A percentile compares a stretch with the other conserved stretches of the same genome.
Evolutionary conservation across 2,888 invertebrate species (phyloP).

Genomic region (Ormyrus labotus): DNA sequence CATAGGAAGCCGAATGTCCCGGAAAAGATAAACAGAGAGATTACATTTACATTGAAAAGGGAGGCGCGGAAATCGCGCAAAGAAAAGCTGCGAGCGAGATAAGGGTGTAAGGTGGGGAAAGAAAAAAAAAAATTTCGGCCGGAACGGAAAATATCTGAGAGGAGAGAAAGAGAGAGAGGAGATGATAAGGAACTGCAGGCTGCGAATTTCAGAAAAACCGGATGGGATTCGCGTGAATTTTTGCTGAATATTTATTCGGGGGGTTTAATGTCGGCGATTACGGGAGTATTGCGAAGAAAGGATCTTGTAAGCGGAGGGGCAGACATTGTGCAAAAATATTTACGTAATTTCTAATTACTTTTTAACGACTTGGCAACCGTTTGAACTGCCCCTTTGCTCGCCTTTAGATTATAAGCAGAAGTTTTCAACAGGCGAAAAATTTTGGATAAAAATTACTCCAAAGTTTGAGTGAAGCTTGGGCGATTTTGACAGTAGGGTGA

Average conservation of each 20-base stretch:
- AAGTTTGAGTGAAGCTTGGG: too few species aligned
- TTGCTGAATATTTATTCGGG: background rate
- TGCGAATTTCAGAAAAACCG: background rate
- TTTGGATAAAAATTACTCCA: too few species aligned
- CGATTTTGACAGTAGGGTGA: too few species aligned
- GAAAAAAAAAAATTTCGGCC: constrained; percentile 22
- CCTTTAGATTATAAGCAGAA: too few species aligned
- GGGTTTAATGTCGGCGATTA: too few species aligned
- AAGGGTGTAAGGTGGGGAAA: background rate
- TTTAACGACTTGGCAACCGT: too few species aligned
- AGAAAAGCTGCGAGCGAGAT: background rate
- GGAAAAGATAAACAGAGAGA: constrained; percentile 54
- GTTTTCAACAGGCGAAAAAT: too few species aligned
- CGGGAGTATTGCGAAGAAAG: too few species aligned
- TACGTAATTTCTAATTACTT: too few species aligned
- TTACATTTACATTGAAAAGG: constrained; percentile 54
- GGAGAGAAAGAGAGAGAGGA: background rate
- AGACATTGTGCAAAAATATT: too few species aligned
- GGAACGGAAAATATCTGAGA: constrained; percentile 16
- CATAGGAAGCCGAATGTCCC: constrained; percentile 49
- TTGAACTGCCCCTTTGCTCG: too few species aligned
- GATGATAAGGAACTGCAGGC: constrained; percentile 17
- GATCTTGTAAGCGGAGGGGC: too few species aligned
- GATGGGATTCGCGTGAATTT: constrained; percentile 8
- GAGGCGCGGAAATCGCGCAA: background rate